Evolutionary conservation across 2,888 invertebrate genomes (phyloP).

Genomic region (Caenorhabditis zanzibari): DNA sequence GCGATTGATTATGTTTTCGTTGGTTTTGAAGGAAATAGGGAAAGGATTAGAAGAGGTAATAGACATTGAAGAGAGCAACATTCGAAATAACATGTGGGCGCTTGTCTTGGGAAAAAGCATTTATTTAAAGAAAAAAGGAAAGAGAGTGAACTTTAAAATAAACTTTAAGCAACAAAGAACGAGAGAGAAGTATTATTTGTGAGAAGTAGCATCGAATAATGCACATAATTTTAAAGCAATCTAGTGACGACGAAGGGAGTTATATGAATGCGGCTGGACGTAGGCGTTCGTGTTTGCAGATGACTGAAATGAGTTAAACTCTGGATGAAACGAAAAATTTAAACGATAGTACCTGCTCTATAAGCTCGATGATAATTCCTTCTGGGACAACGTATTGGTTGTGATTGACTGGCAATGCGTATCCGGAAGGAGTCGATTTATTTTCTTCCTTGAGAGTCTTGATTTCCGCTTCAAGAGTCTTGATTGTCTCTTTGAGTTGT

Average conservation of each 20-base stretch:
- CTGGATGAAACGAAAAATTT: not conserved
- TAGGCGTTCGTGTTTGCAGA: not conserved
- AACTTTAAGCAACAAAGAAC: not conserved
- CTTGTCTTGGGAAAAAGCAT: slow-evolving; percentile 8
- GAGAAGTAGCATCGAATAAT: not conserved
- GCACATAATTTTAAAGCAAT: too few species aligned
- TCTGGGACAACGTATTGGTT: not conserved
- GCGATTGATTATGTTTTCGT: slow-evolving; percentile 54
- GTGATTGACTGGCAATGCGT: not conserved
- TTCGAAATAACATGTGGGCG: slow-evolving; percentile 33
- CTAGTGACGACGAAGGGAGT: not conserved
- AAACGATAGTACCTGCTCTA: not conserved
- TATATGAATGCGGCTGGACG: not conserved
- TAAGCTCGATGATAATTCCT: not conserved
- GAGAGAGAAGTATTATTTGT: not conserved
- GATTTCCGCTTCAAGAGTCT: too few species aligned
- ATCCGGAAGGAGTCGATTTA: too few species aligned
- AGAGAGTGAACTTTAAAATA: not conserved
- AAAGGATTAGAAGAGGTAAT: not conserved
- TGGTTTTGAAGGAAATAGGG: slow-evolving; percentile 7
- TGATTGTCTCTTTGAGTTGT: too few species aligned
- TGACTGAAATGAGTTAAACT: not conserved
- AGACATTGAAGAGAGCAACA: slow-evolving; percentile 8
- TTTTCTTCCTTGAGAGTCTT: too few species aligned
- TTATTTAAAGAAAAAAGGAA: slow-evolving; percentile 21